These are phyloP conservation scores for Rhynchomys soricoides DNA, from an alignment of 2,113 vertebrate genomes.

Conservation along the genomic window DNA sequence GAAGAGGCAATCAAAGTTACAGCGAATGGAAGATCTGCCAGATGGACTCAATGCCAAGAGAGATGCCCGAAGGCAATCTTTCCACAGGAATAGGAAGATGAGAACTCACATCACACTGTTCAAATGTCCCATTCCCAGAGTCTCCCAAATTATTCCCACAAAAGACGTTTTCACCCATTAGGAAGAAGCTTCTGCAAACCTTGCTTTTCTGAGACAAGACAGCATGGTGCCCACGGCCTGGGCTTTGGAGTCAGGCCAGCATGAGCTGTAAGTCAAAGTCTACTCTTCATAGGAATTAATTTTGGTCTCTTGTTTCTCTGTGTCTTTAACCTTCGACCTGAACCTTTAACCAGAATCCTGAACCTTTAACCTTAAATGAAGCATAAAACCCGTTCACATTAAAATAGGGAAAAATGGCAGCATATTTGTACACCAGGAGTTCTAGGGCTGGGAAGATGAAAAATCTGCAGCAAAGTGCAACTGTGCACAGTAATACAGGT, in stretches of 20 bases:
- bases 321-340: neutral
- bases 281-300: neutral
- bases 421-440: neutral
- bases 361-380: neutral
- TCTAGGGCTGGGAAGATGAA: neutral
- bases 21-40: neutral
- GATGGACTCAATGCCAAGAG: neutral
- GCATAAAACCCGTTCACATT: neutral
- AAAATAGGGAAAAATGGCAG: neutral
- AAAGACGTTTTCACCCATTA: neutral
- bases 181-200: neutral
- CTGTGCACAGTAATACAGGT: neutral
- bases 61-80: neutral
- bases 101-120: neutral
- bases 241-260: neutral
- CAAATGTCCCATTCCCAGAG: neutral
- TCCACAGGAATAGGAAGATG: neutral
- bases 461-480: neutral
- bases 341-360: neutral
- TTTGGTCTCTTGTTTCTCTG: neutral
- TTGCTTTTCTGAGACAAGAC: neutral
- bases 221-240: neutral
- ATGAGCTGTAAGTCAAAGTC: neutral
- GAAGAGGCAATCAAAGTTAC: constrained; percentile 9
- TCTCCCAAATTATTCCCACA: neutral